Percentiles rank a stretch among this genome's conserved stretches.
These are phyloP conservation scores for Salvelinus alpinus DNA, from an alignment of 2,113 vertebrate species.

Conservation along the genomic window DNA sequence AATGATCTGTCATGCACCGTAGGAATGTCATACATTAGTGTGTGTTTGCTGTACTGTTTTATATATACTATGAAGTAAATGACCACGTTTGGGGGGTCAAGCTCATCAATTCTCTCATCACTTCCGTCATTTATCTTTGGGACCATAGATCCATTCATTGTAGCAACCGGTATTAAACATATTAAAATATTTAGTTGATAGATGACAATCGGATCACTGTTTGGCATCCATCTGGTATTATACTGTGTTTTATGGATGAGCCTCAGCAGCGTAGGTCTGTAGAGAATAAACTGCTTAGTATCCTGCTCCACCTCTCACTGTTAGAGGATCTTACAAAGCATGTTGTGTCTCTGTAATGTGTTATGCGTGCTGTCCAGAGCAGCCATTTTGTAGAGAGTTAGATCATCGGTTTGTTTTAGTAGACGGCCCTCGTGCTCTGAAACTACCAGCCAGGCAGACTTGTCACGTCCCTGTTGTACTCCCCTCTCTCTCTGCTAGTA, in stretches of 20 bases:
- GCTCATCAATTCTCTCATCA: background rate
- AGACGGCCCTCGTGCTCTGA: background rate
- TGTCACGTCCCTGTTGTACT: background rate
- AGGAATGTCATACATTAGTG: background rate
- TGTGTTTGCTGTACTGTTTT: background rate
- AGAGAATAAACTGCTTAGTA: background rate
- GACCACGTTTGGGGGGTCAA: background rate
- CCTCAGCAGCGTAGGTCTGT: background rate
- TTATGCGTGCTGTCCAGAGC: background rate
- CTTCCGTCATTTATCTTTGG: background rate
- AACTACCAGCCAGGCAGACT: background rate
- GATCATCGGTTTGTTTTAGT: background rate
- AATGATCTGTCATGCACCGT: background rate
- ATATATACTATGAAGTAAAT: background rate
- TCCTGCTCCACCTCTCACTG: background rate
- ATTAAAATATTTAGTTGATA: background rate
- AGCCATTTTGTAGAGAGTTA: background rate
- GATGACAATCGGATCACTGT: background rate
- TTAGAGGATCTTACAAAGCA: background rate
- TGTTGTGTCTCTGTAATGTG: background rate
- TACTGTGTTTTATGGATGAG: background rate
- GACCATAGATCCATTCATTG: background rate
- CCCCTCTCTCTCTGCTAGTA: background rate
- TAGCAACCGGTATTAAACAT: background rate
- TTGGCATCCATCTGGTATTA: background rate